phyloP scores from a whole-genome alignment of 2,888 invertebrate genomes.

The Tenthredo distinguenda region DNA sequence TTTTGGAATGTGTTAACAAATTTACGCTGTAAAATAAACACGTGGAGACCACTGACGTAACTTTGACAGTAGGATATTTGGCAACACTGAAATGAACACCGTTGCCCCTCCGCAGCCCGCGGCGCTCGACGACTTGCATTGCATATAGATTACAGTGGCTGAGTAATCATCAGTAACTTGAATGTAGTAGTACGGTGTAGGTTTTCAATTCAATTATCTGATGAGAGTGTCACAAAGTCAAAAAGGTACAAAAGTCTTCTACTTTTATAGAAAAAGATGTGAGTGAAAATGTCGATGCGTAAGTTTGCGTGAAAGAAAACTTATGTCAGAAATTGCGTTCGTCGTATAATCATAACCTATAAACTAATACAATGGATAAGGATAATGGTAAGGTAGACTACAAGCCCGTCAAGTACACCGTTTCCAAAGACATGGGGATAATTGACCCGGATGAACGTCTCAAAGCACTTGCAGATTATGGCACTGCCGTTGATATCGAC shows the following conservation, averaged over 20 bases:
- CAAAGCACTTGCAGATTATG: slow-evolving; percentile 84
- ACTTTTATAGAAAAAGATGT: neutral
- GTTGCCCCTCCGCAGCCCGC: too few species aligned
- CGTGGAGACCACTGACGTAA: neutral
- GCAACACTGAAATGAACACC: neutral
- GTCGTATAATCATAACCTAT: slow-evolving; percentile 25
- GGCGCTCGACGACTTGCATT: too few species aligned
- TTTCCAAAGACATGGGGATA: slow-evolving; percentile 73
- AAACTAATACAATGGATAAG: slow-evolving; percentile 61
- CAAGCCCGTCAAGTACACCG: slow-evolving; percentile 60
- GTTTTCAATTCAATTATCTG: neutral
- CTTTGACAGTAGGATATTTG: slow-evolving; percentile 4
- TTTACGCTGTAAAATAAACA: neutral
- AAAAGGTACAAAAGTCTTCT: neutral
- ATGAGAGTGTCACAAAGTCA: neutral
- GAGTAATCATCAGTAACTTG: neutral
- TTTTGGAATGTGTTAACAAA: neutral
- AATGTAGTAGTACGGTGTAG: neutral
- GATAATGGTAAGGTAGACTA: slow-evolving; percentile 60
- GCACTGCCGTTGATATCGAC: slow-evolving; percentile 87
- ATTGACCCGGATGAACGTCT: slow-evolving; percentile 85
- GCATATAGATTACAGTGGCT: too few species aligned
- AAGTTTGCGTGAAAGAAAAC: neutral
- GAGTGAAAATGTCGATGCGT: neutral
- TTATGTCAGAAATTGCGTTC: neutral